Evolutionary conservation across 2,113 vertebrate genomes (phyloP), one percentile per base, ranked within the genome.

Genomic region (Chelonoidis abingdonii): DNA sequence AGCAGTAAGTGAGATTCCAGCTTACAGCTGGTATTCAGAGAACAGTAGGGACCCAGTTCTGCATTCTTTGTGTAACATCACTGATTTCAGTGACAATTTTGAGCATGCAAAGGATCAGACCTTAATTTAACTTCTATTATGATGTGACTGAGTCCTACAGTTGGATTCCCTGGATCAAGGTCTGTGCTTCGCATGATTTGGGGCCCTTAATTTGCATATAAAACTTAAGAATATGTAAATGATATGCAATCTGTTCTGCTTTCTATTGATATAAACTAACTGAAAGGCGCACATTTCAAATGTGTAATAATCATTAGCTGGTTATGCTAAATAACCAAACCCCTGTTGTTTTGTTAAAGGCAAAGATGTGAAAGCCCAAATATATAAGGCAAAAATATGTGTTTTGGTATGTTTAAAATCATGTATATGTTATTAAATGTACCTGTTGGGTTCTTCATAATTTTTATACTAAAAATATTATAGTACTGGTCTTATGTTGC

Each of bases 321-420:
- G 14, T 69, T n/a, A 69, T 69, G 62, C 35, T 76, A 38, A 50
- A 13, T 47, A 87, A 38, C 35, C 47, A 29, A 3, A 35, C 4
- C 25, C 38, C 2, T 52, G 3, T n/a, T 57, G 10, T 62, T 89
- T 24, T 83, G 27, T n/a, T 89, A 80, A 65, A 84, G 27, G 2
- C 72, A 13, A 1, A 54, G 2, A 4, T 1, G 19, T 13, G 80
- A 57, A 72, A 82, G 2, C 2, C 35, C 78, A 88, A 79, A 11
- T 4, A 31, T 52, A 1, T 35, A 79, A 47, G 17, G 27, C 0
- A 1, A 72, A 0, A 62, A 4, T 80, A 17, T 35, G 8, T 62
- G 2, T 83, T 86, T 47, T 86, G 16, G 2, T 50, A 72, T 4
- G 0, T 62, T 79, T 53, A 41, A 87, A 90, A 83, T 2, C 1